These are phyloP conservation scores for Drosophila colorata DNA, from an alignment of 2,888 invertebrate genomes.

Conservation along the genomic window DNA sequence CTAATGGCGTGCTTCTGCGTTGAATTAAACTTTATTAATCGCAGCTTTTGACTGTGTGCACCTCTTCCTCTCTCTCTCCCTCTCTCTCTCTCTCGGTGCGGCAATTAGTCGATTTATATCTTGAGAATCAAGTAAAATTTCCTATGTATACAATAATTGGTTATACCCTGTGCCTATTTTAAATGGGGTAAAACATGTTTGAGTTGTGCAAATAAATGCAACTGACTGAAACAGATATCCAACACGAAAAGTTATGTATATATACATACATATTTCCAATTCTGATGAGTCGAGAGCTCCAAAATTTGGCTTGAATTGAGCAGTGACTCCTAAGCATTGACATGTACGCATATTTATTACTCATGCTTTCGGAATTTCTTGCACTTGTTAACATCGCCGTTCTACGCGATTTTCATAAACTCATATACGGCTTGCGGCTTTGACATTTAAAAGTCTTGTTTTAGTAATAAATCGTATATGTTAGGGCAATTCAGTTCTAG, in stretches of 20 bases:
- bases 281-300: too few species aligned
- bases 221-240: not conserved
- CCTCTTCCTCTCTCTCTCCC: too few species aligned
- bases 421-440: too few species aligned
- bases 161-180: not conserved
- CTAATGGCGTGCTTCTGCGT: constrained; percentile 5
- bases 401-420: too few species aligned
- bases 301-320: too few species aligned
- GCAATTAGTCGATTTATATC: constrained; percentile 20
- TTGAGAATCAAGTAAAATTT: constrained; percentile 13
- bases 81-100: too few species aligned
- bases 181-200: not conserved
- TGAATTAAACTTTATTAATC: constrained; percentile 36
- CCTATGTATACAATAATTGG: constrained; percentile 19
- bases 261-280: not conserved
- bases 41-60: constrained; percentile 24
- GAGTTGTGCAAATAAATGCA: too few species aligned
- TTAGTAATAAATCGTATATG: too few species aligned
- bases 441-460: too few species aligned
- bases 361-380: not conserved
- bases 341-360: not conserved
- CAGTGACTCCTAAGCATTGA: not conserved
- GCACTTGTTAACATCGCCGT: too few species aligned
- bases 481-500: too few species aligned
- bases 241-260: not conserved